phyloP scores from a whole-genome alignment of 2,888 invertebrate species.

The Tinea trinotella region DNA sequence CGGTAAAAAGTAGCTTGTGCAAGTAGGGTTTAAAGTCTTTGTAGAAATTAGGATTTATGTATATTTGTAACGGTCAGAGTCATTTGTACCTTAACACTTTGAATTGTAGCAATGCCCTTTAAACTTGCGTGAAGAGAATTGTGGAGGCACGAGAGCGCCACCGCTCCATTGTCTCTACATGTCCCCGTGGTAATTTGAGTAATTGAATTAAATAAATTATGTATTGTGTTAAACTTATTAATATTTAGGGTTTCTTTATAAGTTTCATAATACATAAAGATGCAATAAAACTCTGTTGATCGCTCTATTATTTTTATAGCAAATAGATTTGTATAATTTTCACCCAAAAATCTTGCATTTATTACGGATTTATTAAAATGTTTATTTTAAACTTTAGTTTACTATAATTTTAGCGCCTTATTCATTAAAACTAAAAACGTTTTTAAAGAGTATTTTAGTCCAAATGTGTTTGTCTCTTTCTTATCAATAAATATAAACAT shows the following conservation, averaged over 20 bases:
- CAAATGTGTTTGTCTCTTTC: no score
- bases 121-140: no score
- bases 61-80: slow-evolving; percentile 10
- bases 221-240: not conserved
- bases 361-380: slow-evolving; percentile 25
- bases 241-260: not conserved
- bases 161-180: no score
- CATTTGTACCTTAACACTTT: slow-evolving; percentile 13
- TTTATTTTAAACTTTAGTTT: not conserved
- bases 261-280: slow-evolving; percentile 5
- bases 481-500: no score
- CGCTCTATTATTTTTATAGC: slow-evolving; percentile 8
- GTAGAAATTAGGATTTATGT: slow-evolving; percentile 5
- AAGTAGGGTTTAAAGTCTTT: no score
- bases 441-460: not conserved
- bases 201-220: slow-evolving; percentile 12
- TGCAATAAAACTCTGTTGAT: slow-evolving; percentile 10
- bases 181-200: no score
- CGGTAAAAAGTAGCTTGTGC: no score
- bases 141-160: no score
- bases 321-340: slow-evolving; percentile 30
- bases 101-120: not conserved
- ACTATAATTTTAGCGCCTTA: not conserved
- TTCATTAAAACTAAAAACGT: not conserved
- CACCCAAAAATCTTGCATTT: slow-evolving; percentile 69